Evolutionary conservation across 1,140 invertebrate genomes (phyloP), one percentile per base, ranked within the genome.

Genomic region (Drosophila prosaltans): DNA sequence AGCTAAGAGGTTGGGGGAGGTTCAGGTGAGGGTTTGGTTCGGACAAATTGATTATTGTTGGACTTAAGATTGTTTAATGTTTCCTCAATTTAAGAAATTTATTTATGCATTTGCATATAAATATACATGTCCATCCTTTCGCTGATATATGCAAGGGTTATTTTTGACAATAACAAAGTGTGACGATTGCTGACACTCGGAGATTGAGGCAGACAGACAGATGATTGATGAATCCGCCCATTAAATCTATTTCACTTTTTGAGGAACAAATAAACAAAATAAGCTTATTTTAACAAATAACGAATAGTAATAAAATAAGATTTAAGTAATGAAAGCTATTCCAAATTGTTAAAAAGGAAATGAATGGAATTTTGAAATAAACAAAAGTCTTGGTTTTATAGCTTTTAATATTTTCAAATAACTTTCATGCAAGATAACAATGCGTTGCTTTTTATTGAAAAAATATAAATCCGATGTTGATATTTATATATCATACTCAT

Each of bases 11-110:
- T 54, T 57, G 68, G 21, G 45, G 45, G 45, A 26, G 21, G 9
- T 51, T 8, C 8, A 51, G 45, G 45, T 51, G 24, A 51, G 45
- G 21, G 21, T 51, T 26, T 24, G 26, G 24, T 10, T 26, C 45
- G n/a, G 8, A 51, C 24, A 51, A 51, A 51, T 51, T 51, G 45
- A 51, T 51, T 51, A 51, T 51, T 51, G 24, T 26, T 51, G 16
- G 21, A 10, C 43, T 45, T 21, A 21, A 45, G 7, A 16, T n/a
- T 21, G 43, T 0, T 4, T 16, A 21, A 48, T 7, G 21, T 48
- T 48, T 48, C 16, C 45, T 51, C 24, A 51, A 51, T 51, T 51
- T 51, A 51, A 51, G 45, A 51, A 51, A 51, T 51, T 36, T 36
- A 36, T 36, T 36, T 36, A 30, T 30, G 28, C 28, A 30, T 30